Conservation (phyloP, 2,888 invertebrate species). For the Desoria tigrina region DNA sequence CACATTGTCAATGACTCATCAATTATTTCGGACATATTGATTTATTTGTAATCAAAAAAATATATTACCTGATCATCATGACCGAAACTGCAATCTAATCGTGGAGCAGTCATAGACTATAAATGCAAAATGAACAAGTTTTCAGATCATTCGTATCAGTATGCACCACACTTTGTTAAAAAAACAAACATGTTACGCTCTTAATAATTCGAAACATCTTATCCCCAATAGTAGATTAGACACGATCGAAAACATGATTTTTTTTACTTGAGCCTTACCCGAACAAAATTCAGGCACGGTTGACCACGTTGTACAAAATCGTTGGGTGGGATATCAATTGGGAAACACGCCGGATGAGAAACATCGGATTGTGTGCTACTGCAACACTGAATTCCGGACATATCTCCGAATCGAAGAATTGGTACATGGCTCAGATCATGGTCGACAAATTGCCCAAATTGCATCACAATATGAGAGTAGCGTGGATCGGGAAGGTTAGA, state of each 20-base stretch:
- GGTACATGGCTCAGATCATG: constrained; percentile 54
- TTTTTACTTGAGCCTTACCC: too few species aligned
- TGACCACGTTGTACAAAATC: constrained; percentile 66
- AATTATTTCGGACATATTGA: neutral
- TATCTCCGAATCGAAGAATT: constrained; percentile 49
- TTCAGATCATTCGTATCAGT: too few species aligned
- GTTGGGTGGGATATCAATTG: constrained; percentile 64
- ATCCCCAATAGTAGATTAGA: too few species aligned
- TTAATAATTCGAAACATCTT: too few species aligned
- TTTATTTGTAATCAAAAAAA: neutral
- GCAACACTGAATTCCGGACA: constrained; percentile 47
- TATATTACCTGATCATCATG: constrained; percentile 70
- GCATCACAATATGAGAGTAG: constrained; percentile 52
- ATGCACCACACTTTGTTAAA: too few species aligned
- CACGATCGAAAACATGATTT: too few species aligned
- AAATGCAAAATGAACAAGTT: too few species aligned
- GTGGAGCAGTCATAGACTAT: constrained; percentile 68
- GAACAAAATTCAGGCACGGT: constrained; percentile 72
- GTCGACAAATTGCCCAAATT: constrained; percentile 54
- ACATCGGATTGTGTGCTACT: constrained; percentile 12
- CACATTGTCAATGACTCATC: constrained; percentile 31
- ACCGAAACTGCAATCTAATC: constrained; percentile 64
- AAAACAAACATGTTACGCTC: too few species aligned
- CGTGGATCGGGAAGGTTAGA: constrained; percentile 50
- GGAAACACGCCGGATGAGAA: constrained; percentile 67